Evolutionary conservation across 1,140 invertebrate species (phyloP).

Genomic region (Drosophila sp.): DNA sequence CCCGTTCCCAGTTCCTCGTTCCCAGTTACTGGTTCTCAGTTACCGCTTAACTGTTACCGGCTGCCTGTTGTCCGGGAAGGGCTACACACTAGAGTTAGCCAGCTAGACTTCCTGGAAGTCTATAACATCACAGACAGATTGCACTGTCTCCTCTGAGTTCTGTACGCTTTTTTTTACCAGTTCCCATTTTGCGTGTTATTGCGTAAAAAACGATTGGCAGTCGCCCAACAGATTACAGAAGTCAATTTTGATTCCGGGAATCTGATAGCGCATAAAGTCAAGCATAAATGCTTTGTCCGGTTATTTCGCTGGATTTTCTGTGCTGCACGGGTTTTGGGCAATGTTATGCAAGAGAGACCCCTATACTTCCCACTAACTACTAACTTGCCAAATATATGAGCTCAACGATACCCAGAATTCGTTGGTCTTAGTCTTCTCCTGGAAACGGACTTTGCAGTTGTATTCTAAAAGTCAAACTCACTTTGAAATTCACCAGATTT

Average conservation of each 20-base stretch:
- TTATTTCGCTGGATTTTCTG: conserved; percentile 17
- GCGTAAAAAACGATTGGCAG: conserved; percentile 47
- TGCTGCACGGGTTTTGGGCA: conserved; percentile 5
- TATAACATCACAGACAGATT: too few species aligned
- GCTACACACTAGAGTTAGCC: conserved; percentile 45
- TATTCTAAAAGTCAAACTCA: neutral
- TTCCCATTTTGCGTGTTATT: conserved; percentile 12
- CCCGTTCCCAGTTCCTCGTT: neutral
- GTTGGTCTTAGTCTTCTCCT: neutral
- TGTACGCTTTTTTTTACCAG: conserved; percentile 19
- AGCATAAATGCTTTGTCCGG: conserved; percentile 34
- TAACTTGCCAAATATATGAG: neutral
- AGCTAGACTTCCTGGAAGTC: conserved; percentile 45
- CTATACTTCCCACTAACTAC: neutral
- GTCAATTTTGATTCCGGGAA: conserved; percentile 55
- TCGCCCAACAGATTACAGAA: conserved; percentile 21
- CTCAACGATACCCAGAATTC: conserved; percentile 1
- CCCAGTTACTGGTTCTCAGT: too few species aligned
- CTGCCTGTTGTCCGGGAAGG: conserved; percentile 4
- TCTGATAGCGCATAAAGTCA: conserved; percentile 15
- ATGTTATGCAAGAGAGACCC: conserved; percentile 39
- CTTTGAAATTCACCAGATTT: neutral
- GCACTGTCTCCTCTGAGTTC: neutral
- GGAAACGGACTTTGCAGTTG: neutral
- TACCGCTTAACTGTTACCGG: neutral